Evolutionary conservation across 2,888 invertebrate genomes (phyloP).

Genomic region (Pammene fasciana): DNA sequence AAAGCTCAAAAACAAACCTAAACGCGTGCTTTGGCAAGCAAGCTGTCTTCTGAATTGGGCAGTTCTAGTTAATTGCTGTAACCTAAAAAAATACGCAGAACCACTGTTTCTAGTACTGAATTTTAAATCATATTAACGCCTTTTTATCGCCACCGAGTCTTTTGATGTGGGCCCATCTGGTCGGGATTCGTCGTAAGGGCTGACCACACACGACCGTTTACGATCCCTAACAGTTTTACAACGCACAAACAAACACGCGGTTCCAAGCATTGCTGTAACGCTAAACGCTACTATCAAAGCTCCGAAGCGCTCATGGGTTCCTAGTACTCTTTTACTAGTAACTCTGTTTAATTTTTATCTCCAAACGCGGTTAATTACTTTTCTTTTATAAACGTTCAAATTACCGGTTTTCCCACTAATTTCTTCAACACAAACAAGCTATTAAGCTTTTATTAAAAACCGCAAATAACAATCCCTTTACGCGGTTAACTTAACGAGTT

Average conservation of each 20-base stretch:
- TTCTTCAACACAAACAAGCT: conserved; percentile 25
- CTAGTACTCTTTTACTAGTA: conserved; percentile 54
- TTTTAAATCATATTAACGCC: conserved; percentile 76
- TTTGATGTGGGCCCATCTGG: conserved; percentile 82
- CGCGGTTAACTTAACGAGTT: conserved; percentile 50
- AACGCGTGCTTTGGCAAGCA: too few relatives aligned
- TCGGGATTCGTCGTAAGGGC: conserved; percentile 81
- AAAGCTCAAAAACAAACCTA: too few relatives aligned
- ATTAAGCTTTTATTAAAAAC: conserved; percentile 27
- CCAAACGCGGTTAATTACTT: conserved; percentile 34
- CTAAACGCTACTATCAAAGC: conserved; percentile 74
- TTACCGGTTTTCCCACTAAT: conserved; percentile 17
- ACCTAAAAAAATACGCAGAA: conserved; percentile 29
- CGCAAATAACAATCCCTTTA: conserved; percentile 23
- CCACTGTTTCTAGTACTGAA: conserved; percentile 63
- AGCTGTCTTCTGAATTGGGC: too few relatives aligned
- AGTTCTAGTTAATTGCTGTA: conserved; percentile 3
- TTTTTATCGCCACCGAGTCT: conserved; percentile 74
- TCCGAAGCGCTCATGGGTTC: conserved; percentile 69
- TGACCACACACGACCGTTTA: conserved; percentile 83
- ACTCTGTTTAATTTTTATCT: conserved; percentile 30
- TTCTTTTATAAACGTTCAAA: conserved; percentile 25
- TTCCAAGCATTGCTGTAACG: conserved; percentile 75
- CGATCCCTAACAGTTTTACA: conserved; percentile 80
- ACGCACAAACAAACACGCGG: conserved; percentile 79